Base-by-base conservation (phyloP, 1,140 invertebrate genomes). In the Anagrus nilaparvatae region DNA sequence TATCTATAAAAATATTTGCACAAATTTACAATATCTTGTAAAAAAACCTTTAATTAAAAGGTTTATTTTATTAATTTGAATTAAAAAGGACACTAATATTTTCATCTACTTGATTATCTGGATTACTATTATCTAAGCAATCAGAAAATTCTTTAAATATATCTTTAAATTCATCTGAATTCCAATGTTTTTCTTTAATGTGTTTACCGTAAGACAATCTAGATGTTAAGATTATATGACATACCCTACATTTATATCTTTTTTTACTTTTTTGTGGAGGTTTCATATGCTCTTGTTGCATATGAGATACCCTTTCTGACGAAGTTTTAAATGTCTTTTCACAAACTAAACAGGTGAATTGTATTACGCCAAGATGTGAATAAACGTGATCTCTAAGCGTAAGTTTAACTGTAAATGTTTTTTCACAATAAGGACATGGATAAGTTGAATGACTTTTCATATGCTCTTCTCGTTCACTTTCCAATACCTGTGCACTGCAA, bases 201-300 rank as follows among this genome's bases (percentile, higher is more conserved):
- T 47, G 45, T 8, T 38, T 21, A 7, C 40, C 30, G 14, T 47
- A 47, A 13, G 40, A 29, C n/a, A 33, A 19, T 14, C 40, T 14
- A 8, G 45, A 47, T 3, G 43, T 21, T 3, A 47, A 30, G n/a
- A 47, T 47, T 7, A 43, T 36, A 24, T 43, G 40, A 25, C 45
- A 47, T 3, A 47, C 40, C 33, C 45, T 21, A 34, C 45, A 47
- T n/a, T 35, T 17, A 17, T 43, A 47, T 29, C 43, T 47, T 19
- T 47, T 47, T 12, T 8, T 12, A n/a, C n/a, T n/a, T n/a, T n/a
- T 9, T 14, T 38, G 43, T 23, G 16, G 23, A 16, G 36, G 31
- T 16, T 34, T 42, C 29, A 37, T 36, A 19, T 46, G 44, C 6
- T 27, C 35, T 20, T 47, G 40, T n/a, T n/a, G n/a, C 29, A 39